phyloP scores from a whole-genome alignment of 1,140 invertebrate species.

The Proctacanthus coquilletti region DNA sequence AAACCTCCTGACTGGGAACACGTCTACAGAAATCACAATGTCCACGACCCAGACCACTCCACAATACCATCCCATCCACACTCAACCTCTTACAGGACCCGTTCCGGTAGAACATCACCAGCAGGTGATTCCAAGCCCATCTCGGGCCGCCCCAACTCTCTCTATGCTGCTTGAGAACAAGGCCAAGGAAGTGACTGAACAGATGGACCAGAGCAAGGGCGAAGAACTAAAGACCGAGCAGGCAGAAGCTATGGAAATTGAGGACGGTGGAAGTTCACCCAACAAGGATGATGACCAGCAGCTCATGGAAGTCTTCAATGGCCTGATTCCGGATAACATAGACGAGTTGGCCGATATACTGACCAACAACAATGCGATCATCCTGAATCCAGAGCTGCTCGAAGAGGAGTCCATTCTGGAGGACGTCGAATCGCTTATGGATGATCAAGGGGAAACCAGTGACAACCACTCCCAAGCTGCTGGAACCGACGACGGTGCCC shows the following conservation, averaged over 20 bases:
- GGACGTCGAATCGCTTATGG: conserved; percentile 1
- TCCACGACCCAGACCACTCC: not conserved
- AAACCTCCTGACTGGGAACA: conserved; percentile 31
- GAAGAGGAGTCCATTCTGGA: conserved; percentile 14
- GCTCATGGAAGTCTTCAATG: conserved; percentile 20
- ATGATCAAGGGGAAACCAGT: conserved; percentile 24
- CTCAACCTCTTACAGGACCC: conserved; percentile 1
- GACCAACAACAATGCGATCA: conserved; percentile 11
- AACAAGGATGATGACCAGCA: conserved; percentile 19
- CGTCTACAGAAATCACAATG: not conserved
- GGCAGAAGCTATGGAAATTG: conserved; percentile 15
- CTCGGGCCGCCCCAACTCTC: conserved; percentile 44
- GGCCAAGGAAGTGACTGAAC: too few relatives aligned
- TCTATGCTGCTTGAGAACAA: conserved; percentile 47
- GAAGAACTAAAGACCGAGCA: conserved; percentile 29
- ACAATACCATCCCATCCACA: not conserved
- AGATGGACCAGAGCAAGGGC: conserved; percentile 7
- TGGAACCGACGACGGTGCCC: not conserved
- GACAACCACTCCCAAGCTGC: too few relatives aligned
- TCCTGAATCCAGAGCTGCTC: conserved; percentile 19
- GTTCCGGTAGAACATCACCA: not conserved
- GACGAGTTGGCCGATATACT: conserved; percentile 17
- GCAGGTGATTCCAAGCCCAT: conserved; percentile 30
- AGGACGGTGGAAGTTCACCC: conserved; percentile 9
- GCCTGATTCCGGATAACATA: conserved; percentile 14